Evolutionary conservation across 30 jellyfish, hydroid and myxozoan genomes (phyloP).

Genomic region (Pseudorhiza aurosa): DNA sequence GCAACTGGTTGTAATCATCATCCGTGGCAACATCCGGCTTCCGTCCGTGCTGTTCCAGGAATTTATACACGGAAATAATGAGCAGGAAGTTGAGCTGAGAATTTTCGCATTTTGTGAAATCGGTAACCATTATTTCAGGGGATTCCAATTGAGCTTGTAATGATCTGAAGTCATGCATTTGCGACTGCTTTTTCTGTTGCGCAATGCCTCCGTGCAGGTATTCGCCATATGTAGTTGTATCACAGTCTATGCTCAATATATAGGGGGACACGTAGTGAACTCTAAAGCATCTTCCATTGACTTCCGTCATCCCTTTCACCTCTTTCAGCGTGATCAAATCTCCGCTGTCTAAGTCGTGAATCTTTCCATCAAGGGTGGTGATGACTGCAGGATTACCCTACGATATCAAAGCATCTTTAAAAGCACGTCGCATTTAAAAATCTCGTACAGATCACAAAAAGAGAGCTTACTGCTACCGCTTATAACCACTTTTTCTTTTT

Average conservation of each 20-base stretch:
- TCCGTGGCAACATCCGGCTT: background rate
- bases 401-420: background rate
- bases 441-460: too few species aligned
- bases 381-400: conserved; percentile 75
- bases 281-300: conserved; percentile 48
- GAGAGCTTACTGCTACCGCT: too few species aligned
- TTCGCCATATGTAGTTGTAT: conserved; percentile 52
- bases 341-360: conserved; percentile 72
- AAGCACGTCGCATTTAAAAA: too few species aligned
- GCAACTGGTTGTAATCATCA: conserved; percentile 12
- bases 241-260: conserved; percentile 58
- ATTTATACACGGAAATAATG: conserved; percentile 46
- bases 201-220: conserved; percentile 87
- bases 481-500: too few species aligned
- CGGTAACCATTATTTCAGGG: conserved; percentile 71
- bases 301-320: conserved; percentile 80
- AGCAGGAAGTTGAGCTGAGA: conserved; percentile 21
- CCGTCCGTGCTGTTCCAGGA: background rate
- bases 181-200: conserved; percentile 43
- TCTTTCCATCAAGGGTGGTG: conserved; percentile 62
- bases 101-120: conserved; percentile 51
- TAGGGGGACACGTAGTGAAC: conserved; percentile 57
- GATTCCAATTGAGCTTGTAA: conserved; percentile 51
- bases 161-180: conserved; percentile 31
- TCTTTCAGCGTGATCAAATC: conserved; percentile 62